These are phyloP conservation scores for Micromussa lordhowensis DNA, from an alignment of 92 coral and sea anemone species.

Conservation along the genomic window DNA sequence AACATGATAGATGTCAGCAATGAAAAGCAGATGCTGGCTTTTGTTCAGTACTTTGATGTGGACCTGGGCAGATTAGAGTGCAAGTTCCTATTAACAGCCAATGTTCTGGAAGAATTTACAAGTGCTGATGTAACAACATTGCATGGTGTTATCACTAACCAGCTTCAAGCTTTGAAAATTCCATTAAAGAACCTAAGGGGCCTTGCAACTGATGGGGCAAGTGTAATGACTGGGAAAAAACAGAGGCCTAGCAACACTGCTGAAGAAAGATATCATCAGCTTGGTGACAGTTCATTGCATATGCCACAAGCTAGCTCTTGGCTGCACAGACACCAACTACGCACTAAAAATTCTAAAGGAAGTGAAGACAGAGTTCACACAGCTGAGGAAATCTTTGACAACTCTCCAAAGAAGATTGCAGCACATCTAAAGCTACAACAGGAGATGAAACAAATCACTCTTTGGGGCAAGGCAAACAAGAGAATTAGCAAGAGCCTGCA, in stretches of 20 bases:
- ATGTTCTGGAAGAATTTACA: not conserved
- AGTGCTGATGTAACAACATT: no score
- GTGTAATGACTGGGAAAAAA: constrained; percentile 46
- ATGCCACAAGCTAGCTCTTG: constrained; percentile 14
- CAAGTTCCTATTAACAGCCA: constrained; percentile 41
- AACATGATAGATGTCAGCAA: constrained; percentile 14
- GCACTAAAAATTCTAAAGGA: constrained; percentile 31
- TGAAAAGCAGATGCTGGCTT: constrained; percentile 4
- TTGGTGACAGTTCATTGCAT: constrained; percentile 34
- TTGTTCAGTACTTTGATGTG: constrained; percentile 23
- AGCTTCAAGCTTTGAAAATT: no score
- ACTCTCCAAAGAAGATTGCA: constrained; percentile 32
- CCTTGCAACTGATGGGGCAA: constrained; percentile 59
- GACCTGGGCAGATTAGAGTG: constrained; percentile 31
- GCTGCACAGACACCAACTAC: constrained; percentile 1
- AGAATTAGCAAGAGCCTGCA: not conserved
- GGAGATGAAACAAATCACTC: constrained; percentile 24
- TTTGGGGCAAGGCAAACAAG: not conserved
- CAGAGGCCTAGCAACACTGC: constrained; percentile 40
- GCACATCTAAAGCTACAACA: constrained; percentile 14
- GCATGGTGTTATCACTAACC: no score
- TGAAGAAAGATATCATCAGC: constrained; percentile 37
- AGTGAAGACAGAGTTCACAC: constrained; percentile 29
- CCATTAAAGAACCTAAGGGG: constrained; percentile 37
- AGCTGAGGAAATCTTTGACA: constrained; percentile 18